Evolutionary conservation across 2,888 invertebrate species (phyloP), one percentile per base, ranked within the genome.

Genomic region (Nephrotoma flavescens): DNA sequence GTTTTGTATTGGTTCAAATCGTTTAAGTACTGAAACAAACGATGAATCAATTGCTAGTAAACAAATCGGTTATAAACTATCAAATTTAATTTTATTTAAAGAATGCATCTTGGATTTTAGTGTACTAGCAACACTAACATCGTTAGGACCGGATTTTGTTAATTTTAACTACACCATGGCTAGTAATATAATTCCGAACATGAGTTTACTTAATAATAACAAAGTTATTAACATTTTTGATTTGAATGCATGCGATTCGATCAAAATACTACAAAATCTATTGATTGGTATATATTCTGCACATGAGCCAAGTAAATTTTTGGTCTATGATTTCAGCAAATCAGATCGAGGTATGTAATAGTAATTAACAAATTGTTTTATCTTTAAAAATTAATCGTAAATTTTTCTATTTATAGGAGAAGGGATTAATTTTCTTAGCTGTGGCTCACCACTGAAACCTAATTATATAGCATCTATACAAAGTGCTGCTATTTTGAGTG

Each of bases 231-330:
- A 57, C 4, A 89, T 88, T 0, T 89, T 89, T 0, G 89, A 89
- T 15, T 89, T 90, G 87, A 90, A 89, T 11, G 89, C 88, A 87
- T 89, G 90, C 0, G 91, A 90, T 42, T 89, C 90, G 11, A 89
- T 95, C 86, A 92, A 93, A 41, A 92, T 93, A 84, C 89, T 95
- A 85, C 93, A 95, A 89, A 94, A 95, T 88, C 93, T 93, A 87
- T 89, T 95, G 86, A 91, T 95, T 86, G 89, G 95, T 42, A 92
- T 92, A 42, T 95, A 94, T 90, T 93, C 94, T 0, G 94, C 95
- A 4, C 94, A 94, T 89, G 93, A 93, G 89, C 94, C 95, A 5
- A 92, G 92, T 86, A 90, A 93, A 86, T 92, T 94, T 88, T 89
- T 90, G 89, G 89, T 89, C 42, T 90, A 90, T 88, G 90, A 90